Evolutionary conservation across 2,888 invertebrate genomes (phyloP).

Genomic region (Formica aserva): DNA sequence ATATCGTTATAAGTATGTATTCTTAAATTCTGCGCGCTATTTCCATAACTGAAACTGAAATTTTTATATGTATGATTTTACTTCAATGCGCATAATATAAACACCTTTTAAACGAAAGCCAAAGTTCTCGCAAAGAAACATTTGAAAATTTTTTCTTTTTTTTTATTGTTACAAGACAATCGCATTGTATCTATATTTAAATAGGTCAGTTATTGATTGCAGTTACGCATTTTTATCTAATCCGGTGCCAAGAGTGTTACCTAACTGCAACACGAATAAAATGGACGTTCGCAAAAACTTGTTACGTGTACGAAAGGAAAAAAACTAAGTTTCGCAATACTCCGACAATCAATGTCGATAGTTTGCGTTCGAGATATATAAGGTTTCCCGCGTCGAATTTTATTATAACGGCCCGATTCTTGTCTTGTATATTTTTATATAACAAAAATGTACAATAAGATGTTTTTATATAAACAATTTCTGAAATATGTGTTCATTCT

Average conservation of each 20-base stretch:
- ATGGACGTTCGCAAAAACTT: not conserved
- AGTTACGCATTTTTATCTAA: constrained; percentile 48
- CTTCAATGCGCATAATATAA: not conserved
- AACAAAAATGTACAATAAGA: constrained; percentile 25
- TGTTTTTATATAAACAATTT: constrained; percentile 35
- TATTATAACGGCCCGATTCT: constrained; percentile 5
- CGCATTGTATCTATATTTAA: constrained; percentile 39
- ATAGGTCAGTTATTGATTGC: constrained; percentile 46
- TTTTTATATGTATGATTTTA: not conserved
- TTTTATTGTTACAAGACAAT: constrained; percentile 23
- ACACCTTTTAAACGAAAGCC: not conserved
- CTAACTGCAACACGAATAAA: constrained; percentile 39
- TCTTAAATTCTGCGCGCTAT: not conserved
- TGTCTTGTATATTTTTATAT: constrained; percentile 42
- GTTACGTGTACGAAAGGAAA: constrained; percentile 18
- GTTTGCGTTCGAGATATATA: constrained; percentile 13
- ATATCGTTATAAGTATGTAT: not conserved
- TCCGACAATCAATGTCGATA: constrained; percentile 3
- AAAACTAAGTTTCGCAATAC: constrained; percentile 1
- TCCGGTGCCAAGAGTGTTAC: constrained; percentile 37
- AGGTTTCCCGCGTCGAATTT: constrained; percentile 19
- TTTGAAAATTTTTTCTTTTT: not conserved
- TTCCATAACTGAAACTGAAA: not conserved
- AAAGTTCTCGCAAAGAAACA: not conserved
- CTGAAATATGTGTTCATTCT: not conserved